Evolutionary conservation across 2,888 invertebrate species (phyloP), one percentile per base, ranked within the genome.

Genomic region (Calliscelio sp.): DNA sequence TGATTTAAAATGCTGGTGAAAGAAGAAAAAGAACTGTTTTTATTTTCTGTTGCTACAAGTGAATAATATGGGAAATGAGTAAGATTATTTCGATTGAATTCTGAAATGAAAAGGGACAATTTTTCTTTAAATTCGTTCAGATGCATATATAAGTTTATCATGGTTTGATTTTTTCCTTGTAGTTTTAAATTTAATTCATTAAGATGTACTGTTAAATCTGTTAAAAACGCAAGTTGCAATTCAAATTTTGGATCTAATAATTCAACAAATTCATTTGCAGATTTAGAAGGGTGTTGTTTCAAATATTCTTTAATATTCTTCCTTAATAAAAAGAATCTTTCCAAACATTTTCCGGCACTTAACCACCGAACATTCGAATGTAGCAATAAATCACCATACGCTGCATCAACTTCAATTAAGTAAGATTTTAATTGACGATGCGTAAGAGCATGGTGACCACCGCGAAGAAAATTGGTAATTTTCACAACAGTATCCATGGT

Each of bases 391-490:
- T 73, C 73, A 8, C 22, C 16, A 44, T 80, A 73, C 11, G 24
- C 18, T n/a, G 80, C 80, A n/a, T 51, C 11, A 14, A 65, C 44
- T 65, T 81, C 74, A 10, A 2, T 0, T 51, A 81, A 41, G 51
- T 55, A 73, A 28, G 3, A 22, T 57, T 55, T 41, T 7, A 70
- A 46, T 18, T 71, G n/a, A 6, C 63, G n/a, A 11, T 79, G 70
- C 8, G 25, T 25, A 32, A 65, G 65, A 32, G 66, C 11, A 32
- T 46, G 41, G 18, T 32, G 55, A 3, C 53, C 63, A 55, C 53
- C 55, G 6, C 53, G 32, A 24, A 68, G n/a, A 22, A 49, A 49
- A 80, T 80, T 80, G 10, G 18, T 65, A 25, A 80, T 80, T 63
- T 53, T 63, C 5, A 32, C 24, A 2, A 71, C 63, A 11, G 10